Evolutionary conservation across 2,797 vertebrate genomes (phyloP).

Genomic region (Lateolabrax maculatus): DNA sequence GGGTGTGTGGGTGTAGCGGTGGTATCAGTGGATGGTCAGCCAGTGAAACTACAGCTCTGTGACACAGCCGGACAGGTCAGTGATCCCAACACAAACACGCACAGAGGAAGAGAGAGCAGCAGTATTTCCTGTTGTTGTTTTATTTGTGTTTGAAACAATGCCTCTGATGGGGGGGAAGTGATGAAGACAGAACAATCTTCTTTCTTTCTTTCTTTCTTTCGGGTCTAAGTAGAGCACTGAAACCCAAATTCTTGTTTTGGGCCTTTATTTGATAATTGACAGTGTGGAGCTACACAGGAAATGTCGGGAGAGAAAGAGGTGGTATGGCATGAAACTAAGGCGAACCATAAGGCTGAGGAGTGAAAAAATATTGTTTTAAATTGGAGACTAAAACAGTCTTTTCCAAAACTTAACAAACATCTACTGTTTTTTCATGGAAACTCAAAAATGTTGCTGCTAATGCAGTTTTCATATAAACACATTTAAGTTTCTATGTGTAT

Average conservation of each 20-base stretch:
- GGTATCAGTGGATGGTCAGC: constrained; percentile 95
- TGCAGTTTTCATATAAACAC: background rate
- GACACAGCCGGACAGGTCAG: constrained; percentile 98
- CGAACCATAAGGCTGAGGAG: no score
- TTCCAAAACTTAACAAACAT: background rate
- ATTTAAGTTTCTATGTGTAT: background rate
- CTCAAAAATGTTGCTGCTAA: background rate
- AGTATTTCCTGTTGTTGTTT: constrained; percentile 63
- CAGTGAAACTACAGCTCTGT: constrained; percentile 97
- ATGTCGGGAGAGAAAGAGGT: background rate
- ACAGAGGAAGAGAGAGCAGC: background rate
- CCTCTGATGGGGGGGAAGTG: constrained; percentile 8
- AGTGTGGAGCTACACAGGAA: constrained; percentile 27
- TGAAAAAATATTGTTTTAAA: background rate
- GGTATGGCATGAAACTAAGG: background rate
- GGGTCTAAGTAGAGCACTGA: background rate
- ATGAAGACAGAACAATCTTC: constrained; percentile 11
- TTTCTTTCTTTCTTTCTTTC: constrained; percentile 21
- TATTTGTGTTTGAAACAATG: constrained; percentile 55
- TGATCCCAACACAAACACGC: constrained; percentile 32
- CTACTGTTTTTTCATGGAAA: background rate
- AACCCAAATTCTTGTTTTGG: background rate
- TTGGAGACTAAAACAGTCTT: background rate
- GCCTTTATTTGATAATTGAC: background rate
- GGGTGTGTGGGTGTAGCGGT: constrained; percentile 76